A percentile compares a stretch with the other conserved stretches of the same genome.
Evolutionary conservation across 2,797 vertebrate species (phyloP).

Genomic region (Microctenopoma stevenorrisi): DNA sequence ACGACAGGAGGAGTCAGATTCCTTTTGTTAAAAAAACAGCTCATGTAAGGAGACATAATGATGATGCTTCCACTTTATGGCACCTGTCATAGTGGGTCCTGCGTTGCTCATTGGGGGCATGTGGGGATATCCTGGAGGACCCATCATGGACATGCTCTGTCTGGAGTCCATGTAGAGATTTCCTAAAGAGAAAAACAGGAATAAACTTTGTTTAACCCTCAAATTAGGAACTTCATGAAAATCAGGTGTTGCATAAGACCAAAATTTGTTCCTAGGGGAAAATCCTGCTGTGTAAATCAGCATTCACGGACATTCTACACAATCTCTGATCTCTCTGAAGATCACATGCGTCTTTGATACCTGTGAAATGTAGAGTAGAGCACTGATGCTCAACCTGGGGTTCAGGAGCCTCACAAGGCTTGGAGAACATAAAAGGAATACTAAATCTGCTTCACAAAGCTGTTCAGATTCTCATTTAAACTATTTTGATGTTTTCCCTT

Average conservation of each 20-base stretch:
- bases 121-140: constrained; percentile 90
- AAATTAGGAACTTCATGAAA: neutral
- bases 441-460: too few relatives aligned
- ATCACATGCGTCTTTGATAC: neutral
- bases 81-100: constrained; percentile 90
- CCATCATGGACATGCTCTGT: constrained; percentile 93
- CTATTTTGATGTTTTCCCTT: too few relatives aligned
- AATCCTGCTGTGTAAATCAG: neutral
- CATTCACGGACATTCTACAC: neutral
- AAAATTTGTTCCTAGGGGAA: neutral
- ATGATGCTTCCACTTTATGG: neutral
- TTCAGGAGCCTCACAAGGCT: neutral
- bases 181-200: constrained; percentile 74
- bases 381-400: neutral
- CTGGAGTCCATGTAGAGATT: constrained; percentile 93
- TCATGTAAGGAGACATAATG: neutral
- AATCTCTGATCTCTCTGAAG: neutral
- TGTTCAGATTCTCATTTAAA: too few relatives aligned
- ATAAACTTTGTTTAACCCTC: neutral
- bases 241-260: neutral
- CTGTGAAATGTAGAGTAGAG: neutral
- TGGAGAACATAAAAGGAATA: neutral
- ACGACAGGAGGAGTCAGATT: neutral
- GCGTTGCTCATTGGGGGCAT: constrained; percentile 89
- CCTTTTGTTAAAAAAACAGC: neutral